phyloP scores from a whole-genome alignment of 2,888 invertebrate genomes.

The Micropterix aruncella region DNA sequence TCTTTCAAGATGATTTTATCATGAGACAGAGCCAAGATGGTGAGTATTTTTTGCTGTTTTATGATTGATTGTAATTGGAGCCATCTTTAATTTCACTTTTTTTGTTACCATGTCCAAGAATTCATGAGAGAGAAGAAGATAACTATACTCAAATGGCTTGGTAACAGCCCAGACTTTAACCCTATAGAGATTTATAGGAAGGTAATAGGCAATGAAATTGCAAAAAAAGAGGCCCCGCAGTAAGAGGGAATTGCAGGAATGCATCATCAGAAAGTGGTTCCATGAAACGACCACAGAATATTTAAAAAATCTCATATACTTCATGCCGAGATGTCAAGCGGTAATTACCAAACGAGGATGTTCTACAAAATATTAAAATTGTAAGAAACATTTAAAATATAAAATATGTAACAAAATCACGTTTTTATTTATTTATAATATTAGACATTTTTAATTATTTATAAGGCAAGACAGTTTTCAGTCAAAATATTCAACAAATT shows the following conservation, averaged over 20 bases:
- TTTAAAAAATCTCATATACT: not conserved
- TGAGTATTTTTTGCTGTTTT: not conserved
- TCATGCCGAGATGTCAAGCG: not conserved
- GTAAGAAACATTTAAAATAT: not conserved
- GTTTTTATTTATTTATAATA: no score
- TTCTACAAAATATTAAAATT: not conserved
- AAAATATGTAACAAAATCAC: no score
- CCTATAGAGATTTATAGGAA: conserved; percentile 1
- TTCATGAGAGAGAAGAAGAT: not conserved
- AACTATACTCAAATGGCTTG: not conserved
- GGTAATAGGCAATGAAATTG: not conserved
- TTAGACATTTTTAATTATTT: no score
- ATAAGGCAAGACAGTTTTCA: no score
- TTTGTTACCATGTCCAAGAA: conserved; percentile 1
- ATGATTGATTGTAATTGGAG: conserved; percentile 1
- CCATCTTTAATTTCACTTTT: conserved; percentile 1
- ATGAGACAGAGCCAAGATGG: no score
- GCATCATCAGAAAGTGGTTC: not conserved
- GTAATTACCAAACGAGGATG: conserved; percentile 1
- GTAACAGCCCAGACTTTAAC: conserved; percentile 2
- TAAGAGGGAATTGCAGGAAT: not conserved
- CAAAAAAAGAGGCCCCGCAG: conserved; percentile 1
- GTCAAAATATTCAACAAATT: no score
- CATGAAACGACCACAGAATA: not conserved
- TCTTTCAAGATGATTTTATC: no score